Base-by-base conservation (phyloP, 2,113 vertebrate species). In the Australoheros scitulus region DNA sequence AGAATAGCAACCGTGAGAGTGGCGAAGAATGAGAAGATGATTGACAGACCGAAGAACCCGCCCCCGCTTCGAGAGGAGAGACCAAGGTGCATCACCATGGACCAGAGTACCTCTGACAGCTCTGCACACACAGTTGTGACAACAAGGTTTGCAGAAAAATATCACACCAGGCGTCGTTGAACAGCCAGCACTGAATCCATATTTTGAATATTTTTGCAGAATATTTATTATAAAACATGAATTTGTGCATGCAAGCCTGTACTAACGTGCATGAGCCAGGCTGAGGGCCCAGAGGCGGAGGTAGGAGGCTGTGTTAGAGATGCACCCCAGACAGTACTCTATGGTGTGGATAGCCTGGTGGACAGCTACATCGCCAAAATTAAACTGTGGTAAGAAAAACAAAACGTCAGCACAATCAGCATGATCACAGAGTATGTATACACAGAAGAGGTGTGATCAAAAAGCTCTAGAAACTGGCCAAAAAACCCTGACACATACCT, bases 301-400 rank as follows among this genome's bases (percentile, higher is more conserved):
- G 88, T 99, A 99, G 58, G 98, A 99, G 0, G 98, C 98, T 0
- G 98, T 99, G 95, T 99, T 99, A 61, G 98, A 99, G 90, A 99
- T 97, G 93, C 98, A 99, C 18, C 98, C 98, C 93, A 99, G 94
- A 93, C 98, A 99, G 91, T 97, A 99, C 82, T 99, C 98, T 1
- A 99, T 99, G 89, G 98, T 99, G 92, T 99, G 98, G 94, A 99
- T 99, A 76, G 98, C 98, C 94, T 99, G 98, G 93, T 98, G 95
- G 57, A 99, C 97, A 74, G 97, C 96, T 0, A 97, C 96, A 9
- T 99, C 98, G 0, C 95, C 97, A 79, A 99, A 99, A 88, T 99
- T 91, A 76, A 99, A 99, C 98, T 99, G 96, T 70, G 61, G 41
- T 11, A 47, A 13, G 38, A 18, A 17, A 10, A 79, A 2, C 4